Conservation (phyloP, 2,797 vertebrate species). For the Bucorvus abyssinicus region DNA sequence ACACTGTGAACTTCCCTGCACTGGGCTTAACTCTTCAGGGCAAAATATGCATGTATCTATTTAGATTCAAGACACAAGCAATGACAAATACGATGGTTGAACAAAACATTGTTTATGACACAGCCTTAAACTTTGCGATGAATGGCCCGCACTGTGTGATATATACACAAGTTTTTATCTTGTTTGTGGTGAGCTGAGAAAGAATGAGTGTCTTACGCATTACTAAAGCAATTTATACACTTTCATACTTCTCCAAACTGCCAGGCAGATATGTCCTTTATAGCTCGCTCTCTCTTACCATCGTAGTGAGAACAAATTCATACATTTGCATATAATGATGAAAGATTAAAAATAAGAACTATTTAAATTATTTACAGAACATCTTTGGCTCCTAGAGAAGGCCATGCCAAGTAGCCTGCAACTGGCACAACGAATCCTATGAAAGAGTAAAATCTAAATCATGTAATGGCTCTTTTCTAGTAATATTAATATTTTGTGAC, state of each 20-base stretch:
- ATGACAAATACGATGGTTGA: background rate
- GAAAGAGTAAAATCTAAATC: background rate
- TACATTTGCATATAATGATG: background rate
- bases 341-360: background rate
- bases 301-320: background rate
- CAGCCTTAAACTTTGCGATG: background rate
- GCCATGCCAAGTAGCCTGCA: background rate
- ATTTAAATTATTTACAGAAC: background rate
- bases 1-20: background rate
- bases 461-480: background rate
- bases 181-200: background rate
- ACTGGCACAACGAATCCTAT: background rate
- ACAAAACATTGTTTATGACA: background rate
- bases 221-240: background rate
- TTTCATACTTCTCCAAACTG: background rate
- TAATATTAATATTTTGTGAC: background rate
- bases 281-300: background rate
- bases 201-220: background rate
- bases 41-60: background rate
- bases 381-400: background rate
- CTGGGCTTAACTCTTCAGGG: background rate
- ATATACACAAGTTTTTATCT: background rate
- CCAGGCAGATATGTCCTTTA: background rate
- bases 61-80: background rate
- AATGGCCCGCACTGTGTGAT: background rate